Evolutionary conservation across 1,140 invertebrate species (phyloP).

Genomic region (Paraescarpia echinospica): DNA sequence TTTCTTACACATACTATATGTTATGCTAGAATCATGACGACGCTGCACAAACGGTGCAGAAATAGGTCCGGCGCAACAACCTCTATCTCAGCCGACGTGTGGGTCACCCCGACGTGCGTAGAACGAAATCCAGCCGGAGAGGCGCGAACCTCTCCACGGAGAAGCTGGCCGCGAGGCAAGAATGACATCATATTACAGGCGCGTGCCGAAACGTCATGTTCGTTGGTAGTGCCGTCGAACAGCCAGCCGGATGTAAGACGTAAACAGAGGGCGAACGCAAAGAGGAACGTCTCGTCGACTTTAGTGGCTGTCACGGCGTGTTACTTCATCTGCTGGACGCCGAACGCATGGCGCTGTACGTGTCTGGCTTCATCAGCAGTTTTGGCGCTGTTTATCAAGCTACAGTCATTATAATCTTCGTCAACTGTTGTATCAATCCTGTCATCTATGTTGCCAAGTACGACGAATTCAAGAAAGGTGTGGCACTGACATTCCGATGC

Average conservation of each 20-base stretch:
- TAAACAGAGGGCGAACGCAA: conserved; percentile 11
- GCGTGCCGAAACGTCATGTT: background rate
- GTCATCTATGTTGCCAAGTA: conserved; percentile 7
- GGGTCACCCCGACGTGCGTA: too few relatives aligned
- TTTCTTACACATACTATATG: background rate
- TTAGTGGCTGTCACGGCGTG: conserved; percentile 14
- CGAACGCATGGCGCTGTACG: background rate
- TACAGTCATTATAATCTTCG: background rate
- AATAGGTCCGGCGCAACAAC: too few relatives aligned
- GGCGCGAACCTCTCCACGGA: too few relatives aligned
- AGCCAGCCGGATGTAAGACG: background rate
- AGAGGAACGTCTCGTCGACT: conserved; percentile 26
- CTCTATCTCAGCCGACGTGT: too few relatives aligned
- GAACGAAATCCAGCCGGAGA: too few relatives aligned
- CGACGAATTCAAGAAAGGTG: background rate
- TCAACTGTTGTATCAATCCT: conserved; percentile 6
- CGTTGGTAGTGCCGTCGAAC: background rate
- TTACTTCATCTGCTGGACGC: conserved; percentile 8
- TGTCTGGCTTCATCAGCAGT: background rate
- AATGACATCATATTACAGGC: background rate
- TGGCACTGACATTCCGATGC: too few relatives aligned
- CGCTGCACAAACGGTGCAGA: background rate
- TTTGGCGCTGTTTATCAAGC: background rate
- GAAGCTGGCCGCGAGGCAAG: background rate
- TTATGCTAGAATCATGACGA: background rate